Base-by-base conservation (phyloP, 2,797 vertebrate genomes). In the Pangasius krempfi region DNA sequence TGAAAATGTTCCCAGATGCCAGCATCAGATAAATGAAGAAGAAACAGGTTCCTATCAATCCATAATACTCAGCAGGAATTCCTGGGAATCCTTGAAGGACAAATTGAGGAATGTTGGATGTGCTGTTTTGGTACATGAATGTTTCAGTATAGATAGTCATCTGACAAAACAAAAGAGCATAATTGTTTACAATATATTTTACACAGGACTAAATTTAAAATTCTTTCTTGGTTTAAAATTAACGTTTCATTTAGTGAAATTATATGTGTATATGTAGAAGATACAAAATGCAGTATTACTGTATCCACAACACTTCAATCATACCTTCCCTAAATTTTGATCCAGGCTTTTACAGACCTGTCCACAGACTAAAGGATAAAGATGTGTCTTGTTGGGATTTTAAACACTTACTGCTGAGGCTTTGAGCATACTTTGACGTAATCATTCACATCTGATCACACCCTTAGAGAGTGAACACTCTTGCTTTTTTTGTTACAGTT, bases 11-110 rank as follows among this genome's bases (percentile, higher is more conserved):
- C 62, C 93, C 95, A 9, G 90, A 60, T 25, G 95, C 73, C 4
- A 96, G 93, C 78, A 80, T 62, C 5, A 92, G n/a, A 54, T 93
- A 95, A 68, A 93, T 64, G 0, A 95, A 5, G 44, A 95, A 90
- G 44, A 94, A 92, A 85, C 94, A 40, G 54, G 72, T 58, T 0
- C 90, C 93, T 14, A 95, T 88, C 0, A 64, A 44, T 20, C 88
- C 87, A 84, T 93, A 87, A 90, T 95, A 93, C 18, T 91, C 33
- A 14, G 90, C 81, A 2, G 87, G 89, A 72, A 95, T 93, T 87
- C 92, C 94, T 40, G 94, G 94, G 80, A 96, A 96, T 84, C 96
- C 96, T 76, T 89, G 78, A 22, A 96, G 93, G 16, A 92, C 30
- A 79, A 96, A 96, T 27, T 95, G 85, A 16, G 89, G 92, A 75